These are phyloP conservation scores for Centropus unirufus DNA, from an alignment of 2,113 vertebrate genomes.

Conservation along the genomic window DNA sequence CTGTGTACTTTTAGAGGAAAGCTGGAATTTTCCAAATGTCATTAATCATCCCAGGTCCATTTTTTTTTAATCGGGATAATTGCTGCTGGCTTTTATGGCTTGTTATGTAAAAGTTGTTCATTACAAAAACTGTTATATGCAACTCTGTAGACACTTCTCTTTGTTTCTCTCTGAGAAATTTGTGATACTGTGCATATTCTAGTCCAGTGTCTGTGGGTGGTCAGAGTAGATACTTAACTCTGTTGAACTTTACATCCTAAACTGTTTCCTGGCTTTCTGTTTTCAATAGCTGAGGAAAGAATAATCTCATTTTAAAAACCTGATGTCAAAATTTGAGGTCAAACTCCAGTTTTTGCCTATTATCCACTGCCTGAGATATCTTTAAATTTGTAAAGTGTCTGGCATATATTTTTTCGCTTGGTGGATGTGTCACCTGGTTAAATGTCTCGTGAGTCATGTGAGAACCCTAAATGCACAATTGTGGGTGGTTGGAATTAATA, in stretches of 20 bases:
- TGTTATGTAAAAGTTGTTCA: background rate
- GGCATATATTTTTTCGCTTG: background rate
- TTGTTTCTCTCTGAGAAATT: background rate
- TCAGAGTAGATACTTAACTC: background rate
- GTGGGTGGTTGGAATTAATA: background rate
- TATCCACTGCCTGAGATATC: background rate
- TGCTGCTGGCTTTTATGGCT: background rate
- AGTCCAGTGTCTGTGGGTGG: background rate
- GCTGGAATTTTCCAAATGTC: background rate
- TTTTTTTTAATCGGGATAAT: background rate
- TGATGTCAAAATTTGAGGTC: background rate
- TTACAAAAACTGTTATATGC: background rate
- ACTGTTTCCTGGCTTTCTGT: background rate
- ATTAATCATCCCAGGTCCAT: background rate
- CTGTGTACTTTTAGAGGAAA: background rate
- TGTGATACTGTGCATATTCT: background rate
- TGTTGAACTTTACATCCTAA: background rate
- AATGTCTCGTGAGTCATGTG: background rate
- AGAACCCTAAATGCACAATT: background rate
- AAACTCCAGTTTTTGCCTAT: background rate
- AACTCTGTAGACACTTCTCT: background rate
- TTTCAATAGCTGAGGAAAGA: background rate
- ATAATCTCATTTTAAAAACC: background rate
- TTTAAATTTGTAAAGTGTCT: conserved; percentile 9
- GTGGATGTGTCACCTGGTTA: background rate